Evolutionary conservation across 2,113 vertebrate genomes (phyloP).

Genomic region (Antechinus flavipes): DNA sequence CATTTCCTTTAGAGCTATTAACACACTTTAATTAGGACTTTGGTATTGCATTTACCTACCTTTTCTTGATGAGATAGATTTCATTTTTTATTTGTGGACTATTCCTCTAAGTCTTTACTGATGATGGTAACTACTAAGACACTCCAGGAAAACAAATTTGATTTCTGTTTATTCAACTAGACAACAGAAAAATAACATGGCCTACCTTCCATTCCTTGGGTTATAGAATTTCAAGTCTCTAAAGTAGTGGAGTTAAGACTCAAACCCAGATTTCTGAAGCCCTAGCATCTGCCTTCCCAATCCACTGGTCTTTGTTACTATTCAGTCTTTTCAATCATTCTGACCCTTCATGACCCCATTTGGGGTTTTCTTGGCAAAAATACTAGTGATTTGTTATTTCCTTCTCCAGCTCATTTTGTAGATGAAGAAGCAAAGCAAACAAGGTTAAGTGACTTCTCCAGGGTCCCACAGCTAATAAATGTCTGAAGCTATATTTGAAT

Average conservation of each 20-base stretch:
- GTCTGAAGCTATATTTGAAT: neutral
- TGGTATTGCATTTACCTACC: neutral
- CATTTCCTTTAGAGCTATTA: neutral
- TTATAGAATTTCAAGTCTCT: neutral
- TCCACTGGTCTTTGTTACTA: neutral
- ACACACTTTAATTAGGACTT: neutral
- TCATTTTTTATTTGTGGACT: neutral
- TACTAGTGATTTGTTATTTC: neutral
- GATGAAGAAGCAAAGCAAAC: neutral
- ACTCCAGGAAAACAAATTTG: neutral
- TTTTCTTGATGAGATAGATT: neutral
- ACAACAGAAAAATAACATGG: neutral
- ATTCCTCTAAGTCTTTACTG: neutral
- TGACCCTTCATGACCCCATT: neutral
- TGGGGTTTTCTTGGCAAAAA: neutral
- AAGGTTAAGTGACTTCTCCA: neutral
- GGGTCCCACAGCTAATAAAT: neutral
- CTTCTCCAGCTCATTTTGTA: neutral
- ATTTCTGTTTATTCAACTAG: neutral
- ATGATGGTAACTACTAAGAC: neutral
- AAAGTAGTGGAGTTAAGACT: neutral
- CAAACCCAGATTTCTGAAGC: neutral
- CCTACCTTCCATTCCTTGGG: neutral
- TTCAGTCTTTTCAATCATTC: neutral
- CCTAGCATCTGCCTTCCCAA: neutral